Base-by-base conservation (phyloP, 2,113 vertebrate genomes). In the Rhinopomastus cyanomelas region DNA sequence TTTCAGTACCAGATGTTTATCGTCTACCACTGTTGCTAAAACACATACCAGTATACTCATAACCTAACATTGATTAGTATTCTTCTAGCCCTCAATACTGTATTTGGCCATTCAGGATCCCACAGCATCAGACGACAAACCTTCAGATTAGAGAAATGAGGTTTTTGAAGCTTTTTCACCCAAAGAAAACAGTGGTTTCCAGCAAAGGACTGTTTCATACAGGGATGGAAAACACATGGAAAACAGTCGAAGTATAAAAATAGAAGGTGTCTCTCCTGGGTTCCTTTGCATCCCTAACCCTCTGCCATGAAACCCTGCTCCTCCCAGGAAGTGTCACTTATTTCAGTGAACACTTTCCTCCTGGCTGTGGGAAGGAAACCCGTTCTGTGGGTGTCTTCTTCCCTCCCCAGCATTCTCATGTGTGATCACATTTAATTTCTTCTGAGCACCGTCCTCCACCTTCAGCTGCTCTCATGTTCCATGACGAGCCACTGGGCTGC, bases 151-250 rank as follows among this genome's bases (percentile, higher is more conserved):
- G 8, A 83, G 56, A 29, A 73, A 11, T 10, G 12, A 87, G n/a
- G n/a, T 23, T 92, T 69, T 66, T 56, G 52, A 83, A 73, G 18
- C 37, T 29, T 8, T 34, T 85, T 76, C 46, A 52, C 29, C 19
- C 68, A 83, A 88, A 66, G 46, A 46, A 91, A 91, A 65, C 30
- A 76, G 51, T 3, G 14, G 65, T 53, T 75, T 87, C 51, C 72
- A 82, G 15, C 23, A 85, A 83, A 26, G 76, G 39, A 66, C 64
- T 25, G 66, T 53, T 82, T 68, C 60, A 37, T n/a, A 32, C 16
- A 8, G 46, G 0, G 52, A 66, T 27, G 7, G 51, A 80, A 84
- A 87, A 49, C 0, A 0, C 14, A 49, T 1, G 1, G 30, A 36
- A 82, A 88, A 69, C 0, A 2, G 30, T 25, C 57, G 30, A 84